Evolutionary conservation across 1,140 invertebrate species (phyloP).

Genomic region (Gyrodactylus bullatarudis): DNA sequence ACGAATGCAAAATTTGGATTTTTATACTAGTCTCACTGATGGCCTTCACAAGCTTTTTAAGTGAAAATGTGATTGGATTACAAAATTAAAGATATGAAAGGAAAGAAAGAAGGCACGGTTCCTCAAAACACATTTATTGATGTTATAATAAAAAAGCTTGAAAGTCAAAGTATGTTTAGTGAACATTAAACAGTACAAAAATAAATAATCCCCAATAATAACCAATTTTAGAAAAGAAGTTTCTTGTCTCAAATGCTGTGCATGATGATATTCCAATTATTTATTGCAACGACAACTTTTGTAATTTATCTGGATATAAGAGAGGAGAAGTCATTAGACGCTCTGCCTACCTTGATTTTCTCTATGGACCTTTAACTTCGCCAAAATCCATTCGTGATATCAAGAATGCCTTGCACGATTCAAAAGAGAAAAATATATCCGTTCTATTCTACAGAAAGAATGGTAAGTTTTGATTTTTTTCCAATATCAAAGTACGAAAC

Average conservation of each 20-base stretch:
- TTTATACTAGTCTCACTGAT: too few relatives aligned
- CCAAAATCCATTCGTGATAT: constrained; percentile 32
- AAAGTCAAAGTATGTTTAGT: constrained; percentile 42
- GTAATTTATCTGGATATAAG: constrained; percentile 35
- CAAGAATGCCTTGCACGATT: constrained; percentile 32
- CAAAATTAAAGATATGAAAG: too few relatives aligned
- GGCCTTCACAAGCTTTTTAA: too few relatives aligned
- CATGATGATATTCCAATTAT: constrained; percentile 41
- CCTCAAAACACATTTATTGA: constrained; percentile 46
- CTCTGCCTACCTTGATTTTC: constrained; percentile 37
- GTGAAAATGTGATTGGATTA: too few relatives aligned
- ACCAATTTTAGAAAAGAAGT: constrained; percentile 38
- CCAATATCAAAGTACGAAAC: too few relatives aligned
- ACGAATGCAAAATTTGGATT: too few relatives aligned
- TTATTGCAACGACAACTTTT: constrained; percentile 52
- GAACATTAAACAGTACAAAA: too few relatives aligned
- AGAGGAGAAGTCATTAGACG: constrained; percentile 39
- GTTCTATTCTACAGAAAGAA: constrained; percentile 48
- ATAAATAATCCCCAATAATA: too few relatives aligned
- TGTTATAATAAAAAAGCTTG: constrained; percentile 47
- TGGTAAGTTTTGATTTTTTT: constrained; percentile 26
- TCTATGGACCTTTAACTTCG: constrained; percentile 42
- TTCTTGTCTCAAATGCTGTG: constrained; percentile 44
- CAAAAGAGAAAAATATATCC: constrained; percentile 42
- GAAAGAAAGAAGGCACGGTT: constrained; percentile 18